Evolutionary conservation across 2,797 vertebrate genomes (phyloP).

Genomic region (Micropoecilia bifurca): DNA sequence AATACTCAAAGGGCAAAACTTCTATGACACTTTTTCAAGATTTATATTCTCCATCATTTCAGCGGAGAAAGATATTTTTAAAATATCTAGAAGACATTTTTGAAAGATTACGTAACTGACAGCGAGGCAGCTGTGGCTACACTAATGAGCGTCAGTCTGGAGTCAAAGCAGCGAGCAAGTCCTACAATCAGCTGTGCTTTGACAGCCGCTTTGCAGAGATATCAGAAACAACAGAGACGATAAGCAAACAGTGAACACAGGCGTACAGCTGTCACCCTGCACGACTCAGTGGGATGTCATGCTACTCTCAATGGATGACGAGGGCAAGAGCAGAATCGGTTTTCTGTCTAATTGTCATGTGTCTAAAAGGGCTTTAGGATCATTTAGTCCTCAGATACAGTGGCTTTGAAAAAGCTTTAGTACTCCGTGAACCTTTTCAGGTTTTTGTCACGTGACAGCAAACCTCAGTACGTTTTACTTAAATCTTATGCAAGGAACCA

Average conservation of each 20-base stretch:
- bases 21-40: background rate
- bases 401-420: background rate
- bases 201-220: conserved; percentile 50
- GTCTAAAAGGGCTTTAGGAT: background rate
- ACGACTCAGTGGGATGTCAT: conserved; percentile 18
- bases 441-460: background rate
- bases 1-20: conserved; percentile 4
- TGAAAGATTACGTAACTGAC: conserved; percentile 50
- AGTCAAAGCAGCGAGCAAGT: conserved; percentile 58
- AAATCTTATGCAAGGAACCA: background rate
- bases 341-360: background rate
- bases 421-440: background rate
- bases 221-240: conserved; percentile 61
- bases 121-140: conserved; percentile 52
- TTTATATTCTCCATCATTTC: conserved; percentile 13
- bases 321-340: background rate
- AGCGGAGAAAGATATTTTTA: conserved; percentile 52
- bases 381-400: background rate
- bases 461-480: background rate
- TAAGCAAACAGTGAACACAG: conserved; percentile 56
- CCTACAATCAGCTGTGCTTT: conserved; percentile 57
- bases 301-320: background rate
- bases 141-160: conserved; percentile 57
- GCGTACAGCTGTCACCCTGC: conserved; percentile 24
- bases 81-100: conserved; percentile 42